Conservation (phyloP, 2,888 invertebrate genomes). For the Drosophila rubida region DNA sequence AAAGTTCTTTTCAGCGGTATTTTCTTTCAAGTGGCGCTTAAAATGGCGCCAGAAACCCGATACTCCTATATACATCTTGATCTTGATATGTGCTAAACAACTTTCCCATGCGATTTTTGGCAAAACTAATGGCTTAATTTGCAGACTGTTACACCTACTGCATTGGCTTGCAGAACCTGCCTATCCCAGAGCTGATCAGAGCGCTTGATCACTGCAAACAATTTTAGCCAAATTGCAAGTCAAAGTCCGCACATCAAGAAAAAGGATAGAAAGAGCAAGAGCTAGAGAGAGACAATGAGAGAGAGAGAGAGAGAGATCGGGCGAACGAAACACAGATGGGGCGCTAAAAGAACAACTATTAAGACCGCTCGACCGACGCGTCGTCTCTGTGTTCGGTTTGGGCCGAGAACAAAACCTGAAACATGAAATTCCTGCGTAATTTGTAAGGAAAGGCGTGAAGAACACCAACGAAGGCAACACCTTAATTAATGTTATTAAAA, state of each 20-base stretch:
- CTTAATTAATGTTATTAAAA: conserved; percentile 85
- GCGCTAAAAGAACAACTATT: conserved; percentile 78
- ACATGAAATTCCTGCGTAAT: conserved; percentile 85
- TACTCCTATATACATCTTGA: conserved; percentile 1
- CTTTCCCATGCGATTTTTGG: conserved; percentile 40
- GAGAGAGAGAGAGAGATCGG: conserved; percentile 3
- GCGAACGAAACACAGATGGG: conserved; percentile 43
- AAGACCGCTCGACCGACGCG: conserved; percentile 60
- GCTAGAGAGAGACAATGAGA: conserved; percentile 11
- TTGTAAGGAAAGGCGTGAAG: conserved; percentile 85
- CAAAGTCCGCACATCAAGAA: conserved; percentile 21
- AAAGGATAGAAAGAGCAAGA: conserved; percentile 1
- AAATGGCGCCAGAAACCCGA: conserved; percentile 69
- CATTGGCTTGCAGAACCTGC: conserved; percentile 25
- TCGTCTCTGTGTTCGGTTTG: conserved; percentile 41
- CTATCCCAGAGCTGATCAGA: conserved; percentile 56
- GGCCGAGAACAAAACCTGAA: conserved; percentile 75
- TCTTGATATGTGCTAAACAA: neutral
- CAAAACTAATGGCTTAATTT: conserved; percentile 82
- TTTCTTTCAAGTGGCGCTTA: conserved; percentile 74
- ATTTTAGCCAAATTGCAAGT: conserved; percentile 83
- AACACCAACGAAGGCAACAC: conserved; percentile 86
- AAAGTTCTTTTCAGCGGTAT: conserved; percentile 47
- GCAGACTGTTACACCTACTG: conserved; percentile 58
- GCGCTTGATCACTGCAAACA: conserved; percentile 68